Base-by-base conservation (phyloP, 1,140 invertebrate species). In the Drosophila navojoa region DNA sequence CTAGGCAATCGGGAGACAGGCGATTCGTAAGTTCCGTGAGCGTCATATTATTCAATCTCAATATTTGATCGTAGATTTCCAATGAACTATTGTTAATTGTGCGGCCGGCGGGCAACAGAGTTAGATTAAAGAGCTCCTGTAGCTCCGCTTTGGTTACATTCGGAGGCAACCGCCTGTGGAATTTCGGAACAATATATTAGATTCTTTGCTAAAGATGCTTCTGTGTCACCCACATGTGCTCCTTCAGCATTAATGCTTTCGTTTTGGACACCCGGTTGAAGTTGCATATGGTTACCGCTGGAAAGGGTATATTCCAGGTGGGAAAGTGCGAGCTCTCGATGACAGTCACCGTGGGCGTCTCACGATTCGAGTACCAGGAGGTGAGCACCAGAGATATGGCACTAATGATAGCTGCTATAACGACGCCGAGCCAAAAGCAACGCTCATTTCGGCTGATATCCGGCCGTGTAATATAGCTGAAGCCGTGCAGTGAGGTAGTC, bases 231-330 rank as follows among this genome's bases (percentile, higher is more conserved):
- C 42, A 91, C 90, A 92, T 69, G 74, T 93, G 93, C 86, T 66
- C 93, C 92, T 78, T 40, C 38, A 92, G 47, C 4, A 42, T 58
- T 10, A 77, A 7, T 1, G 90, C 90, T 38, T 77, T 91, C 0
- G 6, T 50, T 19, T 61, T 85, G 0, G 91, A 92, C 38, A 92
- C 93, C 59, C 94, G 93, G 89, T 96, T 96, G 15, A 95, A 92
- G 29, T 87, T 87, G 45, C 84, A 87, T 45, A 96, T 92, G 0
- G 95, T 95, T 0, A 96, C 93, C 0, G 95, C 95, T 0, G 95
- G 95, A 86, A 96, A 96, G 0, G 94, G 94, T 61, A 95, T 94
- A 77, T 95, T 94, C 94, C 95, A 95, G 42, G 95, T 95, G n/a
- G 94, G 94, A 47, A 94, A 94, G 87, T 95, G 95, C 0, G 94